A percentile compares a stretch with the other conserved stretches of the same genome.
phyloP scores from a whole-genome alignment of 2,113 vertebrate species.

The Eurypyga helias region DNA sequence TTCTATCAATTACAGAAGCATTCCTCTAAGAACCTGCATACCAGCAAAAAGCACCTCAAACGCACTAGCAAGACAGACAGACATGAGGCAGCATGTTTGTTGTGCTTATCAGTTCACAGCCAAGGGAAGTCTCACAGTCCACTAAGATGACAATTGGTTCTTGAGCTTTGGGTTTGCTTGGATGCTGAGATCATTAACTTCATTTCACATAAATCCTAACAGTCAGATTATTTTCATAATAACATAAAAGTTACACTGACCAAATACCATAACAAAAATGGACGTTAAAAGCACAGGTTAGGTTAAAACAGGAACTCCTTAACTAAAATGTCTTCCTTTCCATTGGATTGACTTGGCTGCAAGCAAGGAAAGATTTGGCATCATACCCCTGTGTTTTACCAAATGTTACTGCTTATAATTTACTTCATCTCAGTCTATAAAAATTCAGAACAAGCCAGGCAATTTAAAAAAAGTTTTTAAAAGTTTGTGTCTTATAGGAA shows the following conservation, averaged over 20 bases:
- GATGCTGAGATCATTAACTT: neutral
- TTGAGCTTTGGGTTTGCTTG: neutral
- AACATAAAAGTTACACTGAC: neutral
- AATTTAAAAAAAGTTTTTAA: neutral
- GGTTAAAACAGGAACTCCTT: neutral
- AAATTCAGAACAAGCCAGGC: neutral
- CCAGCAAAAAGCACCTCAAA: neutral
- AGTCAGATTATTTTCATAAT: neutral
- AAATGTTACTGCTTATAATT: neutral
- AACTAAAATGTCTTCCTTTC: neutral
- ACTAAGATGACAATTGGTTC: neutral
- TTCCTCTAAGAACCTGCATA: neutral
- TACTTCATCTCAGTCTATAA: neutral
- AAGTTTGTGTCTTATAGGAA: neutral
- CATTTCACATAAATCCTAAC: neutral
- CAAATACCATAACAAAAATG: neutral
- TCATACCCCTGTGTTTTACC: neutral
- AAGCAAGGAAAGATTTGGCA: neutral
- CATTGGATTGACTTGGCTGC: neutral
- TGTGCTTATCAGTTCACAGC: neutral
- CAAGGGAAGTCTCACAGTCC: neutral
- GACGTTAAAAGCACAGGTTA: neutral
- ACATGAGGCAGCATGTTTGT: fast-evolving
- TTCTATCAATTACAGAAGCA: neutral
- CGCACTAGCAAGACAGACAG: neutral